phyloP scores from a whole-genome alignment of 2,888 invertebrate genomes.

The Eilema depressum region DNA sequence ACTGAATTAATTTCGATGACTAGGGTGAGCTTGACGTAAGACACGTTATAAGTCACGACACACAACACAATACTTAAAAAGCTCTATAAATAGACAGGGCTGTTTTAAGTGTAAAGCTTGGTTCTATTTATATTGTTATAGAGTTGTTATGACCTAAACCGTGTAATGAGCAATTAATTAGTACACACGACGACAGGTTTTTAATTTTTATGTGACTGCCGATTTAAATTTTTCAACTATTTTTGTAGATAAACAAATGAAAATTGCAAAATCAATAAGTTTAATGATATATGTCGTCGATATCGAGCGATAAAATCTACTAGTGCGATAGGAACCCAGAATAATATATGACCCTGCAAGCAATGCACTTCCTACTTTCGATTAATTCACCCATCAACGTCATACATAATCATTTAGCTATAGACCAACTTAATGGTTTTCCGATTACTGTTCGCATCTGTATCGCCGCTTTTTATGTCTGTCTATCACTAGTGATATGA shows the following conservation, averaged over 20 bases:
- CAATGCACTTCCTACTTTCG: slow-evolving; percentile 25
- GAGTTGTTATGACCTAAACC: background rate
- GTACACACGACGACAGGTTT: background rate
- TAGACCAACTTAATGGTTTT: slow-evolving; percentile 30
- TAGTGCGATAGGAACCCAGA: background rate
- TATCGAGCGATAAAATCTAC: no score
- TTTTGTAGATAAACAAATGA: background rate
- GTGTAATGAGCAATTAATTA: background rate
- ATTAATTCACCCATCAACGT: slow-evolving; percentile 19
- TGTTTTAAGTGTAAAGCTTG: no score
- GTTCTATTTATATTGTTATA: no score
- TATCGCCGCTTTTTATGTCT: background rate
- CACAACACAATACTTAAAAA: background rate
- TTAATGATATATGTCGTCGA: no score
- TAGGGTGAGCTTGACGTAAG: background rate
- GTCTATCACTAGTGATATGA: background rate
- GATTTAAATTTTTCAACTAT: background rate
- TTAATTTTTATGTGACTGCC: no score
- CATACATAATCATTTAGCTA: slow-evolving; percentile 24
- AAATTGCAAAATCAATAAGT: background rate
- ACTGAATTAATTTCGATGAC: slow-evolving; percentile 22
- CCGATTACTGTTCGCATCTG: slow-evolving; percentile 24
- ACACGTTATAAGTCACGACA: background rate
- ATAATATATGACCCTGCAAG: background rate
- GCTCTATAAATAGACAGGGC: background rate